Conservation (phyloP, 2,797 vertebrate species). For the Cirrhinus mrigala region DNA sequence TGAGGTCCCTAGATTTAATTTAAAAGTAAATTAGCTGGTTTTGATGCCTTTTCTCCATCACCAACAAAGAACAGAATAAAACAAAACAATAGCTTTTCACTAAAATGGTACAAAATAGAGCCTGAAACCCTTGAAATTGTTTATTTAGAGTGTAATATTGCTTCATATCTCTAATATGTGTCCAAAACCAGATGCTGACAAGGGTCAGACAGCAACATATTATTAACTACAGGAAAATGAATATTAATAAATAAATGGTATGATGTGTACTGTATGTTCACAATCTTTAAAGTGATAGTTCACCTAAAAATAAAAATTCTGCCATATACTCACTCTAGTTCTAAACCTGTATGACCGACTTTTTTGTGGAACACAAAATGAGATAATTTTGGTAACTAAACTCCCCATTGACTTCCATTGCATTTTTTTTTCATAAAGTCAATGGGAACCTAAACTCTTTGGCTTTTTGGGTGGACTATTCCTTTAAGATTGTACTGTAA, state of each 20-base stretch:
- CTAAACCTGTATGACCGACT: not conserved
- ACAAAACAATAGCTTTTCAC: not conserved
- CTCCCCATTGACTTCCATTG: not conserved
- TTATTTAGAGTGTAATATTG: slow-evolving; percentile 1
- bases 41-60: not conserved
- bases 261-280: not conserved
- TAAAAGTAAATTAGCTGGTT: not conserved
- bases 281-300: not conserved
- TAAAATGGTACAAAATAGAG: not conserved
- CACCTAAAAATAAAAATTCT: not conserved
- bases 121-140: not conserved
- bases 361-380: not conserved
- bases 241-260: not conserved
- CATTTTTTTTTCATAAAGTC: not conserved
- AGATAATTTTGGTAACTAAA: not conserved
- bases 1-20: too few species aligned
- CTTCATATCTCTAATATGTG: not conserved
- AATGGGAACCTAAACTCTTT: not conserved
- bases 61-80: not conserved
- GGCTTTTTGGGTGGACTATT: not conserved
- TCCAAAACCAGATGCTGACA: not conserved
- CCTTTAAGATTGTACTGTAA: not conserved
- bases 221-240: not conserved
- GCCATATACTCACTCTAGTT: not conserved
- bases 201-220: not conserved